These are phyloP conservation scores for Platalea minor DNA, from an alignment of 2,797 vertebrate species.

Conservation along the genomic window DNA sequence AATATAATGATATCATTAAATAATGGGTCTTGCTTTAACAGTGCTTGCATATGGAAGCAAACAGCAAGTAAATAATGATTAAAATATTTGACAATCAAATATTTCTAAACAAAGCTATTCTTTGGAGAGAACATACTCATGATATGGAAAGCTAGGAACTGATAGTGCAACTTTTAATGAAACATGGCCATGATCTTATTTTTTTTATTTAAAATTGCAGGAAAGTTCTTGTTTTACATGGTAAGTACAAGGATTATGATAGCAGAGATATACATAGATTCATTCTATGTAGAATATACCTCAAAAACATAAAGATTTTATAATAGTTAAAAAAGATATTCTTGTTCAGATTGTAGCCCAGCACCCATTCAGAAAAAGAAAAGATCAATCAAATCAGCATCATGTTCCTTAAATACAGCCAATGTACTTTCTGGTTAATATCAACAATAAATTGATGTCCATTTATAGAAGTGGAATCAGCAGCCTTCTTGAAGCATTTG, in stretches of 20 bases:
- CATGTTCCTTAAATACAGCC: background rate
- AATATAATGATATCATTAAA: background rate
- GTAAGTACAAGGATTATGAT: background rate
- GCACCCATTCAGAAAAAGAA: background rate
- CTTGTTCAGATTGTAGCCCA: background rate
- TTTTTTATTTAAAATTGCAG: background rate
- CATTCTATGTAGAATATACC: background rate
- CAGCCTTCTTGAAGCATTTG: background rate
- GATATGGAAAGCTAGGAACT: background rate
- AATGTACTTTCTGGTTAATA: background rate
- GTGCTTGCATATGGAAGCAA: background rate
- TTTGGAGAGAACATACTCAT: background rate
- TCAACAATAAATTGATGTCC: background rate
- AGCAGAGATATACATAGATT: background rate
- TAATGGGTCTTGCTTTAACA: background rate
- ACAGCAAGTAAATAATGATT: background rate
- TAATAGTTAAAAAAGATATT: background rate
- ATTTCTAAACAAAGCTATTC: background rate
- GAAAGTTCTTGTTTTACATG: background rate
- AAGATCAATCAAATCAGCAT: background rate
- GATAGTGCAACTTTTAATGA: background rate
- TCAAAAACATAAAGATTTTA: background rate
- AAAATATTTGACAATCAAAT: background rate
- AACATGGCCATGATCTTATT: background rate
- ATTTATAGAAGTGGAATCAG: background rate